Evolutionary conservation across 92 coral and sea anemone genomes (phyloP).

Genomic region (Muricea muricata): DNA sequence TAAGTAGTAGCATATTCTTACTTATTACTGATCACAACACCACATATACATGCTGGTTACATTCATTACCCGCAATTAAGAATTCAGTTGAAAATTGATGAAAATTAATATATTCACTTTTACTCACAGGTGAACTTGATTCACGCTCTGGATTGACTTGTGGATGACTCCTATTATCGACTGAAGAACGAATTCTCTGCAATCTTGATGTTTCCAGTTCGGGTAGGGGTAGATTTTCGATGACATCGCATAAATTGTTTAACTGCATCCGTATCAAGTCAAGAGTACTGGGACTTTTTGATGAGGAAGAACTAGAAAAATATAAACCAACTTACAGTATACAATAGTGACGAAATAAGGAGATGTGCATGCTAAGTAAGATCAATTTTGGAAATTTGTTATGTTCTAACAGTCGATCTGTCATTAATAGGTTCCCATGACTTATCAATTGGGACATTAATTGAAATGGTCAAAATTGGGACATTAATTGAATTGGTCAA

Average conservation of each 20-base stretch:
- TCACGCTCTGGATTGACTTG: not conserved
- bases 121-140: not conserved
- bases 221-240: not conserved
- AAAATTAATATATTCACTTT: not conserved
- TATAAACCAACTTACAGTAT: not conserved
- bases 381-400: no score
- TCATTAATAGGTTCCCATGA: no score
- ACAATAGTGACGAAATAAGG: no score
- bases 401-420: no score
- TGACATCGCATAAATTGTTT: not conserved
- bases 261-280: constrained; percentile 15
- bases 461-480: no score
- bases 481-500: no score
- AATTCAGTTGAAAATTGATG: not conserved
- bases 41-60: not conserved
- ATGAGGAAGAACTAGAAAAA: not conserved
- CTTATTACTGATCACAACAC: no score
- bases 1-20: no score
- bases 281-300: not conserved
- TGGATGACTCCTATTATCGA: not conserved
- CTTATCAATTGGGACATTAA: no score
- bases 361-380: no score
- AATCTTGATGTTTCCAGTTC: not conserved
- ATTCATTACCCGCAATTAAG: no score
- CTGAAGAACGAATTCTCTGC: not conserved